phyloP scores from a whole-genome alignment of 2,888 invertebrate species.

The Ctena decussata region DNA sequence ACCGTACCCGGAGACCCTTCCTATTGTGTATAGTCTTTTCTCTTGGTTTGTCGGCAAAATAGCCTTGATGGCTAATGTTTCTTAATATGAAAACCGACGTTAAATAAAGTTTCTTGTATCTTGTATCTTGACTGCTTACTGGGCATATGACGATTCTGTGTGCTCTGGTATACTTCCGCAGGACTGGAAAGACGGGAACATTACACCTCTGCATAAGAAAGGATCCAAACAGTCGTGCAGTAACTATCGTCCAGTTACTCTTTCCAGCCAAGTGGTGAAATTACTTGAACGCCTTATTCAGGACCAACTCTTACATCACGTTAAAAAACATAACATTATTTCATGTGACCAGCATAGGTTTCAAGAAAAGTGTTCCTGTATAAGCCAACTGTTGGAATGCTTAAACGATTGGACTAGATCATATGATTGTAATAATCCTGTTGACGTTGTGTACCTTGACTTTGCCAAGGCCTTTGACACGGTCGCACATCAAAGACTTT shows the following conservation, averaged over 20 bases:
- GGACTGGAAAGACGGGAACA: background rate
- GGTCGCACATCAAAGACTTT: too few relatives aligned
- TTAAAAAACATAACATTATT: background rate
- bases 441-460: too few relatives aligned
- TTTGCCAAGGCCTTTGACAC: too few relatives aligned
- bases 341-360: background rate
- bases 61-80: too few relatives aligned
- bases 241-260: background rate
- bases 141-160: background rate
- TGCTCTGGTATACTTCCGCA: background rate
- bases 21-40: too few relatives aligned
- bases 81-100: too few relatives aligned
- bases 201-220: background rate
- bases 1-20: too few relatives aligned
- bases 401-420: background rate
- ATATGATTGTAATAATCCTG: background rate
- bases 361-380: background rate
- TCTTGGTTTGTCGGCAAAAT: too few relatives aligned
- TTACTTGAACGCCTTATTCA: background rate
- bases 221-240: background rate
- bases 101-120: too few relatives aligned
- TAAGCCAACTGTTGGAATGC: background rate
- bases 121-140: too few relatives aligned
- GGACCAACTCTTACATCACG: background rate
- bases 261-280: background rate